Conservation (phyloP, 2,888 invertebrate species). For the Chymomyza fuscimana region DNA sequence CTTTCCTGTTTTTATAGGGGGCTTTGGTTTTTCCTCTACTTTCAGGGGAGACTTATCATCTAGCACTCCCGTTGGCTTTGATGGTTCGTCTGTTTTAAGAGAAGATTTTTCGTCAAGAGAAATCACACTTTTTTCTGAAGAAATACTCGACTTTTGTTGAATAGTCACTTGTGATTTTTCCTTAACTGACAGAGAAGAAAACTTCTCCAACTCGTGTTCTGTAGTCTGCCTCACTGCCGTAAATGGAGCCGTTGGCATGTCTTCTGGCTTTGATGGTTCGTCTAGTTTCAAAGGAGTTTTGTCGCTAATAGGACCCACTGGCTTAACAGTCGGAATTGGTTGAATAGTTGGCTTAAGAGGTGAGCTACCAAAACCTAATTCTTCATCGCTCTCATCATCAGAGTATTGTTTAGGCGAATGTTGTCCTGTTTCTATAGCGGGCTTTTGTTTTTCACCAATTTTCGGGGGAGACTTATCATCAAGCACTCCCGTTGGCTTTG, state of each 20-base stretch:
- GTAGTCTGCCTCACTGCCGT: background rate
- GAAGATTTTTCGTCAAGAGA: background rate
- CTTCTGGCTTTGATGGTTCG: background rate
- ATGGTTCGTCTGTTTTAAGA: background rate
- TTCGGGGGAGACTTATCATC: background rate
- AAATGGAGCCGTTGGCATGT: background rate
- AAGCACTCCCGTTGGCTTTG: background rate
- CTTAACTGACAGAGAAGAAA: background rate
- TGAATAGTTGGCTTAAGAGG: background rate
- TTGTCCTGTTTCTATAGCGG: background rate
- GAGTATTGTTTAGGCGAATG: background rate
- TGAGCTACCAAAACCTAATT: background rate
- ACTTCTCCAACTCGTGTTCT: background rate
- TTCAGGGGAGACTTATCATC: background rate
- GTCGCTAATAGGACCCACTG: background rate
- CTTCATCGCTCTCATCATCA: conserved; percentile 10
- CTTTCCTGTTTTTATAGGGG: background rate
- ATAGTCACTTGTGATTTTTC: background rate
- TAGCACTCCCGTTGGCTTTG: no score
- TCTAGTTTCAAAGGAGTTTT: background rate
- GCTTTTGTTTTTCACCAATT: background rate
- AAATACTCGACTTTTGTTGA: conserved; percentile 1
- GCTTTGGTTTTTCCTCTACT: background rate
- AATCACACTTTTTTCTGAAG: conserved; percentile 15
- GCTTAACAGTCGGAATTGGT: background rate